A percentile compares a stretch with the other conserved stretches of the same genome.
These are phyloP conservation scores for Zaprionus inermis DNA, from an alignment of 1,140 invertebrate species.

Conservation along the genomic window DNA sequence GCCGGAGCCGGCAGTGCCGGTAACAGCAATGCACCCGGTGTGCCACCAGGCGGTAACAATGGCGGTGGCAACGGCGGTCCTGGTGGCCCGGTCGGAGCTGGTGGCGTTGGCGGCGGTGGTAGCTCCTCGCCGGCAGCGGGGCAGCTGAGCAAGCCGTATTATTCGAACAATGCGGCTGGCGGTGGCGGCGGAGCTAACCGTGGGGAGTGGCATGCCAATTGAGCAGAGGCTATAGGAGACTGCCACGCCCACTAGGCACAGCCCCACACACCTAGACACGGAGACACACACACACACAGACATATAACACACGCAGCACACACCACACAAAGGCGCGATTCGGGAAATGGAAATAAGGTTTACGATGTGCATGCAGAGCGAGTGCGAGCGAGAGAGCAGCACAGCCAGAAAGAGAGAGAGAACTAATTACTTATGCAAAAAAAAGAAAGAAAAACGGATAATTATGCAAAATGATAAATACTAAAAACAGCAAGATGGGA, in stretches of 20 bases:
- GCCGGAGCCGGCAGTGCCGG: conserved; percentile 63
- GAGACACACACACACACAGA: conserved; percentile 27
- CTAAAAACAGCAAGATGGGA: conserved; percentile 14
- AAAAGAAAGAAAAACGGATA: neutral
- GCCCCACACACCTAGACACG: conserved; percentile 26
- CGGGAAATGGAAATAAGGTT: conserved; percentile 21
- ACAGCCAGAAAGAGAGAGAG: conserved; percentile 79
- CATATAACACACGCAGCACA: conserved; percentile 22
- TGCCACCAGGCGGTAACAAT: conserved; percentile 64
- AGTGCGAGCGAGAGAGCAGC: conserved; percentile 75
- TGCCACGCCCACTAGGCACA: conserved; percentile 74
- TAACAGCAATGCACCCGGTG: conserved; percentile 55
- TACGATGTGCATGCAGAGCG: conserved; percentile 27
- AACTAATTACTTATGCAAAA: conserved; percentile 57
- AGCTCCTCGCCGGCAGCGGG: conserved; percentile 39
- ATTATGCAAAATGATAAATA: conserved; percentile 5
- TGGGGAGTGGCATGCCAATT: conserved; percentile 77
- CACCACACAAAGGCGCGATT: conserved; percentile 23
- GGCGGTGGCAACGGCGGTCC: conserved; percentile 49
- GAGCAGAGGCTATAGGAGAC: conserved; percentile 58
- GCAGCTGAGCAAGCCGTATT: conserved; percentile 81
- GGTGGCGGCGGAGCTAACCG: conserved; percentile 53
- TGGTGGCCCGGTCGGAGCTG: conserved; percentile 60
- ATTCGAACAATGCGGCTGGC: conserved; percentile 77
- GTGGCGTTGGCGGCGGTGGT: conserved; percentile 54